Evolutionary conservation across 2,113 vertebrate genomes (phyloP).

Genomic region (Ibidorhyncha struthersii): DNA sequence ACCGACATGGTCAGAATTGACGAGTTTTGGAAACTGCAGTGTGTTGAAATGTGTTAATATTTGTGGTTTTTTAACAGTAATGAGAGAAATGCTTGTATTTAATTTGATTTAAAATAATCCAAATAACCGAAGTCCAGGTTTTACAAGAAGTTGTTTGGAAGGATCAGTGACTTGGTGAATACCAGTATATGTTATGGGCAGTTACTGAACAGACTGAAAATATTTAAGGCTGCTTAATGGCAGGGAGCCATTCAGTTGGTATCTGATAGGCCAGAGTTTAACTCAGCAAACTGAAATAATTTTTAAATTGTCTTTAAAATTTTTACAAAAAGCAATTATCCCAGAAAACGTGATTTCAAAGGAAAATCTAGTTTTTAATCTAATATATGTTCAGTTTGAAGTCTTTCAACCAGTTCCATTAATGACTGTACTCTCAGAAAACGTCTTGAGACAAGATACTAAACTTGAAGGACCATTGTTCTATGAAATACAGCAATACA

Average conservation of each 20-base stretch:
- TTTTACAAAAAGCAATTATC: background rate
- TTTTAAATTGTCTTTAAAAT: background rate
- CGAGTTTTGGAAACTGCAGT: background rate
- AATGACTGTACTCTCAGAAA: background rate
- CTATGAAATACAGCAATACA: background rate
- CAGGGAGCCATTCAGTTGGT: background rate
- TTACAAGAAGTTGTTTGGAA: background rate
- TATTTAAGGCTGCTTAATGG: background rate
- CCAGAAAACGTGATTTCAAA: constrained; percentile 5
- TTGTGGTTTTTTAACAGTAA: background rate
- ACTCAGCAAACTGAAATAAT: background rate
- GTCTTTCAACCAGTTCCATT: background rate
- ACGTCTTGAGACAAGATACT: background rate
- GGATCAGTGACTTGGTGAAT: background rate
- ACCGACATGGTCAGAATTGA: constrained; percentile 25
- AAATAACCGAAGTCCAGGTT: background rate
- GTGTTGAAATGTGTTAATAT: constrained; percentile 34
- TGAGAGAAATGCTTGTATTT: constrained; percentile 17
- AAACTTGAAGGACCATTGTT: constrained; percentile 31
- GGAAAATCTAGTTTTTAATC: constrained; percentile 14
- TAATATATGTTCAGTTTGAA: constrained; percentile 5
- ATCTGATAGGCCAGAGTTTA: background rate
- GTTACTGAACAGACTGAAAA: background rate
- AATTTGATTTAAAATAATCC: background rate
- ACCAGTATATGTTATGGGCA: background rate